These are phyloP conservation scores for Melanotaenia boesemani DNA, from an alignment of 2,797 vertebrate species.

Conservation along the genomic window DNA sequence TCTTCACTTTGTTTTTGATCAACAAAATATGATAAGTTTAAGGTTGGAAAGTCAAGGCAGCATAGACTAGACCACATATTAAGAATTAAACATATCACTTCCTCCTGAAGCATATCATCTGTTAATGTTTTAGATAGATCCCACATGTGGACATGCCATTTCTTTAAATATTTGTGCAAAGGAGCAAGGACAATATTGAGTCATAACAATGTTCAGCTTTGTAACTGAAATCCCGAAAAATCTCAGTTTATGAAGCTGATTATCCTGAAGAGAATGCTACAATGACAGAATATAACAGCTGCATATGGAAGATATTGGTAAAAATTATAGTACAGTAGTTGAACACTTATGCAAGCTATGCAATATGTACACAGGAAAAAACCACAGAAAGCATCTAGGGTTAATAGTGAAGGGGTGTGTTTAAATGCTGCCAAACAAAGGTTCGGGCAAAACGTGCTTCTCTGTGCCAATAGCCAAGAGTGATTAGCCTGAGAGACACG, in stretches of 20 bases:
- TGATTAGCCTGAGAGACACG: slow-evolving; percentile 37
- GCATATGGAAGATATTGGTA: slow-evolving; percentile 75
- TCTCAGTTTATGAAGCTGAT: slow-evolving; percentile 36
- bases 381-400: slow-evolving; percentile 52
- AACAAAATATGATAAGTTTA: slow-evolving; percentile 4
- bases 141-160: slow-evolving; percentile 9
- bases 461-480: slow-evolving; percentile 39
- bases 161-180: slow-evolving; percentile 33
- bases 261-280: slow-evolving; percentile 36
- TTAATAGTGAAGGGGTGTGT: slow-evolving; percentile 12
- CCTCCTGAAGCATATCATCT: slow-evolving; percentile 26
- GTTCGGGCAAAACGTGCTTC: slow-evolving; percentile 25
- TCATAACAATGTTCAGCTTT: slow-evolving; percentile 29
- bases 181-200: slow-evolving; percentile 12
- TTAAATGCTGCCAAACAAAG: slow-evolving; percentile 42
- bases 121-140: slow-evolving; percentile 34
- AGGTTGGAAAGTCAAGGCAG: slow-evolving; percentile 21
- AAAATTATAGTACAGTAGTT: slow-evolving; percentile 79
- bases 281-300: slow-evolving; percentile 40
- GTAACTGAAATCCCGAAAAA: slow-evolving; percentile 19
- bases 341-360: slow-evolving; percentile 73
- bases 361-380: slow-evolving; percentile 72
- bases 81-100: slow-evolving; percentile 29
- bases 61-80: slow-evolving; percentile 19
- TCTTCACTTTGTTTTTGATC: slow-evolving; percentile 27